These are phyloP conservation scores for Hylaeus volcanicus DNA, from an alignment of 1,140 invertebrate genomes.

Conservation along the genomic window DNA sequence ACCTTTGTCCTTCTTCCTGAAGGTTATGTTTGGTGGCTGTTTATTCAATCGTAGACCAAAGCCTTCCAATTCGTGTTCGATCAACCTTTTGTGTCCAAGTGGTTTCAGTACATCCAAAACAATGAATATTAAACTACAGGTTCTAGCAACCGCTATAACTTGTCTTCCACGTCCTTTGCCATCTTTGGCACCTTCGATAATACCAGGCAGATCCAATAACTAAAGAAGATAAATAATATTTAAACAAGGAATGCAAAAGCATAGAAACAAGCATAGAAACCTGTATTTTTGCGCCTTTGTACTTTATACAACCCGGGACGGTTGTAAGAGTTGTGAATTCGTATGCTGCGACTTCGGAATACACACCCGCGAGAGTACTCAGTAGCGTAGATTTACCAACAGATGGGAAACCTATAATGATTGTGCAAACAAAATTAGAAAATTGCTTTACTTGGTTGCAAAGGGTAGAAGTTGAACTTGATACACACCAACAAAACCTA, in stretches of 20 bases:
- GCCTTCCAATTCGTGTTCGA: constrained; percentile 99
- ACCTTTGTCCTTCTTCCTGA: constrained; percentile 98
- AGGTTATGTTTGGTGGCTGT: constrained; percentile 97
- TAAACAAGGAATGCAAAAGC: background rate
- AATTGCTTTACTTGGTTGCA: background rate
- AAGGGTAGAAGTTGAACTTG: background rate
- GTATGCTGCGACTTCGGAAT: constrained; percentile 99
- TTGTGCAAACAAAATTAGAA: background rate
- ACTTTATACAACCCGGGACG: constrained; percentile 99
- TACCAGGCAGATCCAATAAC: constrained; percentile 98
- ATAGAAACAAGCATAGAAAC: constrained; percentile 74
- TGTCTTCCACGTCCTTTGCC: constrained; percentile 98
- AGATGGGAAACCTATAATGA: constrained; percentile 93
- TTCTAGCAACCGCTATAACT: constrained; percentile 99
- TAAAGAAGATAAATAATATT: constrained; percentile 75
- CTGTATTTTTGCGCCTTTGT: constrained; percentile 99
- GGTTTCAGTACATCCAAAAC: constrained; percentile 99
- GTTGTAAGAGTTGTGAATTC: constrained; percentile 99
- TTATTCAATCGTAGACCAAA: constrained; percentile 99
- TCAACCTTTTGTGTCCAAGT: constrained; percentile 95
- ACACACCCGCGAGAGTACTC: constrained; percentile 98
- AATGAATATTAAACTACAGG: constrained; percentile 99
- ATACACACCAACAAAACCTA: constrained; percentile 94
- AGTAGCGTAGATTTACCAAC: constrained; percentile 99
- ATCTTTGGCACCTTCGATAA: constrained; percentile 99